These are phyloP conservation scores for Scrobipalpa costella DNA, from an alignment of 2,888 invertebrate species.

Conservation along the genomic window DNA sequence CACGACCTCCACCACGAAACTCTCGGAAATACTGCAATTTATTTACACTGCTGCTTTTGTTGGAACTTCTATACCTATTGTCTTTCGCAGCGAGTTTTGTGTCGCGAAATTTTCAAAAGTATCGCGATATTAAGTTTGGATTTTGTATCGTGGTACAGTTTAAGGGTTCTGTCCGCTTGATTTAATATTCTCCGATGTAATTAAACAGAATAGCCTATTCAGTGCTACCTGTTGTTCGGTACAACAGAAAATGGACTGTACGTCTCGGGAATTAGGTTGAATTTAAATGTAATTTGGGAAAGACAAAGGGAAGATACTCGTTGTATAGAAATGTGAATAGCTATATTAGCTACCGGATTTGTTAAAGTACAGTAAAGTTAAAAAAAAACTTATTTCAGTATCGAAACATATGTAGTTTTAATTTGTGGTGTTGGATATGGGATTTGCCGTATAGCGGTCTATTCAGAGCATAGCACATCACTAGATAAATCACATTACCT, in stretches of 20 bases:
- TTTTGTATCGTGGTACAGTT: background rate
- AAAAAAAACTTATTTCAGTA: too few species aligned
- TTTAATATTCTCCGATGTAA: slow-evolving; percentile 27
- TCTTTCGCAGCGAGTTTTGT: background rate
- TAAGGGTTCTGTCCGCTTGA: slow-evolving; percentile 16
- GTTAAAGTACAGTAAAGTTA: too few species aligned
- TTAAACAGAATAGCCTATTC: slow-evolving; percentile 22
- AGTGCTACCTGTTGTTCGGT: slow-evolving; percentile 8
- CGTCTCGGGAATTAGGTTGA: background rate
- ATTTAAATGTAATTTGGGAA: background rate
- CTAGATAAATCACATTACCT: too few species aligned
- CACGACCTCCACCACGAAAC: slow-evolving; percentile 1
- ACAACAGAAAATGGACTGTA: background rate
- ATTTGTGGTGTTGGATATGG: too few species aligned
- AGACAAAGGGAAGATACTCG: background rate
- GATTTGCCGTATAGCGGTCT: too few species aligned
- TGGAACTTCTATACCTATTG: background rate
- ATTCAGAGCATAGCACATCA: too few species aligned
- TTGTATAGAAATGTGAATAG: background rate
- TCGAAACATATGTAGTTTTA: too few species aligned
- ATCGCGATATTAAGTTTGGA: background rate
- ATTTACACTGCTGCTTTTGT: slow-evolving; percentile 8
- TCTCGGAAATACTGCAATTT: background rate
- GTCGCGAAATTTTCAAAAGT: background rate
- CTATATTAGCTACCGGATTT: too few species aligned